These are phyloP conservation scores for Tarsius wallacei DNA, from an alignment of 2,797 vertebrate species.

Conservation along the genomic window DNA sequence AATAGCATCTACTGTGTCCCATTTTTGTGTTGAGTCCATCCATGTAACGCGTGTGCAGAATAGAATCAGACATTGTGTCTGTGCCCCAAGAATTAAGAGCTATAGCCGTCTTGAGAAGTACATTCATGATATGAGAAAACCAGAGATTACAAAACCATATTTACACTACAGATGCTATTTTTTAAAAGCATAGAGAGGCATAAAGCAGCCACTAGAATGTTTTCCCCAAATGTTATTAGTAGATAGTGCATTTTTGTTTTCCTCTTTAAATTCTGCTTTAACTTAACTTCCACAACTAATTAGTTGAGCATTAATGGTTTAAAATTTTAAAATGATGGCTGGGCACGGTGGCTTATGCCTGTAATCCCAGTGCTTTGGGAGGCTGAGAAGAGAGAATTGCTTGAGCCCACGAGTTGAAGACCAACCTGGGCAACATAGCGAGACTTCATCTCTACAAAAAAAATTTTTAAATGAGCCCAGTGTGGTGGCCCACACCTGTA, in stretches of 20 bases:
- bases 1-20: not conserved
- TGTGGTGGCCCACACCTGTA: no score
- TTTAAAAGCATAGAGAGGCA: not conserved
- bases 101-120: not conserved
- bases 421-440: no score
- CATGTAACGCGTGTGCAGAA: rapidly evolving
- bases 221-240: not conserved
- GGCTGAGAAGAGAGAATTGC: no score
- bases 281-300: conserved; percentile 13
- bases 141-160: not conserved
- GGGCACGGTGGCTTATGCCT: no score
- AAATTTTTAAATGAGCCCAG: no score
- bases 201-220: not conserved
- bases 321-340: not conserved
- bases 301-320: not conserved
- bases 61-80: not conserved
- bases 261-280: not conserved
- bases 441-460: no score
- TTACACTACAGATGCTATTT: not conserved
- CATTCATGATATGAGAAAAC: not conserved
- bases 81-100: not conserved
- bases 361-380: no score
- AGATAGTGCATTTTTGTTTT: not conserved
- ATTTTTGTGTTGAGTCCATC: not conserved
- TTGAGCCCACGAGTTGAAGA: no score